Evolutionary conservation across 1,140 invertebrate genomes (phyloP).

Genomic region (Drosophila parabipectinata): DNA sequence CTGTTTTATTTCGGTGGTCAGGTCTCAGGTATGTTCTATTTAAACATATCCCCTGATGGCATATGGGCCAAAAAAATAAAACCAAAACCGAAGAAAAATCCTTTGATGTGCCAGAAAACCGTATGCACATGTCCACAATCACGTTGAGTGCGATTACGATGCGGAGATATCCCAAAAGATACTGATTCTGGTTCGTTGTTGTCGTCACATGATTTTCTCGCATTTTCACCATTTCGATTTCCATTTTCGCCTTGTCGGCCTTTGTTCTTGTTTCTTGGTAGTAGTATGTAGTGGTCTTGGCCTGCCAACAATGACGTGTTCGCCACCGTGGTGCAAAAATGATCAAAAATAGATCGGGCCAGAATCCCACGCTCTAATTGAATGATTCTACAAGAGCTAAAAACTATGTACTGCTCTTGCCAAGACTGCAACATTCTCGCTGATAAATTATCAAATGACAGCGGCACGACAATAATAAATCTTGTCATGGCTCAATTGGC

Average conservation of each 20-base stretch:
- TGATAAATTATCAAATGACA: conserved; percentile 70
- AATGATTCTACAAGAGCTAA: conserved; percentile 12
- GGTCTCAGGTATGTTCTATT: conserved; percentile 16
- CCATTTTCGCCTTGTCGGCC: conserved; percentile 32
- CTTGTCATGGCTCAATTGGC: conserved; percentile 75
- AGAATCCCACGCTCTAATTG: conserved; percentile 67
- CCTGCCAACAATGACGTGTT: conserved; percentile 51
- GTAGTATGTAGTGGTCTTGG: conserved; percentile 25
- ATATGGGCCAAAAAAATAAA: conserved; percentile 13
- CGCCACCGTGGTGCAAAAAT: conserved; percentile 63
- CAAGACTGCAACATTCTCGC: conserved; percentile 59
- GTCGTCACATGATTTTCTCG: conserved; percentile 76
- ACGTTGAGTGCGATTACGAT: conserved; percentile 46
- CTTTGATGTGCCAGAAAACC: conserved; percentile 59
- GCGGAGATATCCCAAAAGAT: conserved; percentile 18
- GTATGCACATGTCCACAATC: conserved; percentile 66
- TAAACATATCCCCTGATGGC: conserved; percentile 41
- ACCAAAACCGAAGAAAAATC: conserved; percentile 7
- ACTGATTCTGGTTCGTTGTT: conserved; percentile 61
- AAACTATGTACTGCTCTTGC: conserved; percentile 11
- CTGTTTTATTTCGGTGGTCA: conserved; percentile 10
- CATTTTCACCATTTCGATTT: conserved; percentile 46
- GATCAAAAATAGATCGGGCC: conserved; percentile 19
- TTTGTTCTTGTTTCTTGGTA: conserved; percentile 18
- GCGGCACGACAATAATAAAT: conserved; percentile 61